Evolutionary conservation across 2,797 vertebrate genomes (phyloP).

Genomic region (Gastrophryne carolinensis): DNA sequence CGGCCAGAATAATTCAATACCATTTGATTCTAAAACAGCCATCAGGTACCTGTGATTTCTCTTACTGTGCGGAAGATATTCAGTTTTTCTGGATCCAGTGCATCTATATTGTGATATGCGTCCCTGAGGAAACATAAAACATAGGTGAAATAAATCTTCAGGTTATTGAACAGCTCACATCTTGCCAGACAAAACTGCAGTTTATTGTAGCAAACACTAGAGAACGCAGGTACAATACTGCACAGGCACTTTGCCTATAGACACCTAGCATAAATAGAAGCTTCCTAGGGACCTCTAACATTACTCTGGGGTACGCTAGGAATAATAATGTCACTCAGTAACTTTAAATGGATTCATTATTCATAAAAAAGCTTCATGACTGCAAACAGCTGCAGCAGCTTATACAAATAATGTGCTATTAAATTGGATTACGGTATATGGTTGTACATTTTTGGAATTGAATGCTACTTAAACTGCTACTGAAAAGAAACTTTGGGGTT

Average conservation of each 20-base stretch:
- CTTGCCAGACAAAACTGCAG: neutral
- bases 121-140: slow-evolving; percentile 74
- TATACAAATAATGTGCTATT: neutral
- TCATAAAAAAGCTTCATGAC: neutral
- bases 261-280: neutral
- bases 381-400: neutral
- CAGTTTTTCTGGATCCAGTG: slow-evolving; percentile 88
- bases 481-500: too few relatives aligned
- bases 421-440: neutral
- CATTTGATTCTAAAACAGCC: neutral
- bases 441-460: neutral
- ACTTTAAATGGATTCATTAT: neutral
- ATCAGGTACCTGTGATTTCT: slow-evolving; percentile 91
- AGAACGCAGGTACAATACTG: neutral
- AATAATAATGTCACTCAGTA: too few relatives aligned
- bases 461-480: too few relatives aligned
- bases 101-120: slow-evolving; percentile 89
- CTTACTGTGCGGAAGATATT: slow-evolving; percentile 90
- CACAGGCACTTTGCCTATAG: neutral
- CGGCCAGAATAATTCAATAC: too few relatives aligned
- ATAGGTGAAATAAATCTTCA: neutral
- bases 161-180: neutral
- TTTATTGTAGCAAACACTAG: slow-evolving; percentile 26
- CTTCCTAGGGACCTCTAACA: neutral
- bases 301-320: neutral